Percentiles rank a stretch among this genome's conserved stretches.
Conservation (phyloP, 2,888 invertebrate species). For the Achlya flavicornis region DNA sequence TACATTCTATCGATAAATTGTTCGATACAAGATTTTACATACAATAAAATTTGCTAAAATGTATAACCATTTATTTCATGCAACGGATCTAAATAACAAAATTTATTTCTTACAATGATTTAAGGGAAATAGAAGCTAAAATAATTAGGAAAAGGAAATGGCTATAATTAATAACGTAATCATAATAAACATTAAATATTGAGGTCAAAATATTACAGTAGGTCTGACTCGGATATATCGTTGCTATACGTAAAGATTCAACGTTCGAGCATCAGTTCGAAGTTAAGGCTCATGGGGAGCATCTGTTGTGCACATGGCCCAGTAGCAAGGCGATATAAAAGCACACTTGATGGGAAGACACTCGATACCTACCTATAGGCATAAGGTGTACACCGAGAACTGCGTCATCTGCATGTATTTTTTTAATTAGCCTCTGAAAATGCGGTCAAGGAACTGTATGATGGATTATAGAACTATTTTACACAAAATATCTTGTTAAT, state of each 20-base stretch:
- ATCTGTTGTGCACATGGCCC: conserved; percentile 79
- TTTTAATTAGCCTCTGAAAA: conserved; percentile 50
- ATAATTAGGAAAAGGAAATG: neutral
- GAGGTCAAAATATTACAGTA: neutral
- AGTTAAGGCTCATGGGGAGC: conserved; percentile 53
- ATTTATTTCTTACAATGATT: neutral
- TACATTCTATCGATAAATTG: neutral
- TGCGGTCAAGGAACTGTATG: conserved; percentile 60
- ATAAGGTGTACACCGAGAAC: conserved; percentile 53
- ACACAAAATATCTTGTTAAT: conserved; percentile 38
- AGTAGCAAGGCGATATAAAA: conserved; percentile 54
- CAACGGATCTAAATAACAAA: neutral
- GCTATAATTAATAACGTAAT: neutral
- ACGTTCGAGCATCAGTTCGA: conserved; percentile 45
- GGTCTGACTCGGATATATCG: neutral
- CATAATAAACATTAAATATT: neutral
- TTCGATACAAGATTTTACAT: neutral
- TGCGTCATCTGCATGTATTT: conserved; percentile 60
- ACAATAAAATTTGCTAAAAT: neutral
- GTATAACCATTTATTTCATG: neutral
- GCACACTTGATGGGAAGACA: conserved; percentile 68
- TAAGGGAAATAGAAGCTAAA: neutral
- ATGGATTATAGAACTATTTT: conserved; percentile 38
- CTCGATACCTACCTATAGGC: conserved; percentile 54
- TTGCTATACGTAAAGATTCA: conserved; percentile 18